Base-by-base conservation (phyloP, 1,140 invertebrate species). In the Galleria mellonella region DNA sequence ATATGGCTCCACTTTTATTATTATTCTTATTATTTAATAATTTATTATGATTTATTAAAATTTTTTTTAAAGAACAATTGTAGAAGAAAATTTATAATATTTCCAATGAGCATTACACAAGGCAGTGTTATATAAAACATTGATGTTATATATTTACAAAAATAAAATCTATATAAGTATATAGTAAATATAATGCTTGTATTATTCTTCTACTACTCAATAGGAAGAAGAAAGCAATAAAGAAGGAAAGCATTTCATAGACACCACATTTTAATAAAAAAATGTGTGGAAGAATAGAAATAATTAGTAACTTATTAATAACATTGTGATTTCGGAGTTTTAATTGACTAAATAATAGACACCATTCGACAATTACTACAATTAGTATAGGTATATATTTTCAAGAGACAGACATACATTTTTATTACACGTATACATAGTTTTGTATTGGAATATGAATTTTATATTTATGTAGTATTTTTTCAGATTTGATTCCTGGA, bases 1-100 rank as follows among this genome's bases (percentile, higher is more conserved):
- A 68, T 68, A 83, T 83, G 79, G 79, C 79, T 77, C 62, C 64
- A 69, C 53, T 64, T 64, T 57, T 50, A 50, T 36, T 47, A 56
- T 48, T 29, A 39, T 47, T 2, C 35, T 37, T 15, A 40, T 14
- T 33, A 36, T 29, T n/a, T n/a, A 30, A 12, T 37, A 33, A 43
- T 12, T 23, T 23, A 6, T 23, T 23, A 23, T 23, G 6, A 3
- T 23, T 23, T 23, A 23, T 23, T 23, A 23, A 2, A 23, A 23
- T 23, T 23, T 23, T 23, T 6, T 6, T 23, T 23, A 23, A 3
- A 23, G 6, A 2, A 23, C 2, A 6, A 3, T 23, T 23, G 6
- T 23, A 23, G 2, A 23, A 6, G 10, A 32, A 46, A 46, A 23
- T 31, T 35, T 32, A 15, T 31, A 32, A 27, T 6, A 23, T 3